These are phyloP conservation scores for Astropecten irregularis DNA, from an alignment of 53 echinoderm and acorn worm genomes.

Conservation along the genomic window DNA sequence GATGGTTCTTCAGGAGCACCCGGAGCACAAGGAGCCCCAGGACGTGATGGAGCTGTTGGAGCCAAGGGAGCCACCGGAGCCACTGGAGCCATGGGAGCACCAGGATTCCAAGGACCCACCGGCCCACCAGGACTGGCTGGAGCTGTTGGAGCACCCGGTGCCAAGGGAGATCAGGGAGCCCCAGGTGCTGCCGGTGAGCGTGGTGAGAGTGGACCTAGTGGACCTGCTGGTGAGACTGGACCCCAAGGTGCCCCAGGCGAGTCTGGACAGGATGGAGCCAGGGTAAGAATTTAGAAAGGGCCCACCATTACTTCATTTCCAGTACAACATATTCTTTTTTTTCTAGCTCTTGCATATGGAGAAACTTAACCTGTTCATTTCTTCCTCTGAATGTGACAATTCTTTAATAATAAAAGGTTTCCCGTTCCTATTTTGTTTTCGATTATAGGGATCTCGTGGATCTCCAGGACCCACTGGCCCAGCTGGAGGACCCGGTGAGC, in stretches of 20 bases:
- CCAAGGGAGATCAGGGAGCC: conserved; percentile 86
- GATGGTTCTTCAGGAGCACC: conserved; percentile 82
- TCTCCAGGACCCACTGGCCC: conserved; percentile 87
- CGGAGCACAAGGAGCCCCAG: conserved; percentile 81
- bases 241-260: conserved; percentile 65
- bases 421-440: not conserved
- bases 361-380: not conserved
- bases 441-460: conserved; percentile 79
- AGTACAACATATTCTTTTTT: too few relatives aligned
- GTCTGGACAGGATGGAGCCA: conserved; percentile 57
- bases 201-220: conserved; percentile 79
- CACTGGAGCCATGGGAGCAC: conserved; percentile 74
- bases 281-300: conserved; percentile 19
- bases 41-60: conserved; percentile 86
- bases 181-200: conserved; percentile 78
- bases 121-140: conserved; percentile 90
- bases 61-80: conserved; percentile 86
- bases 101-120: conserved; percentile 73
- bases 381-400: not conserved
- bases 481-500: conserved; percentile 79
- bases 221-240: conserved; percentile 73
- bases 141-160: conserved; percentile 66
- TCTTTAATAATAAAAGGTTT: not conserved
- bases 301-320: too few relatives aligned
- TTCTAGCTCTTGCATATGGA: too few relatives aligned